phyloP scores from a whole-genome alignment of 2,797 vertebrate genomes.

The Rousettus madagascariensis region DNA sequence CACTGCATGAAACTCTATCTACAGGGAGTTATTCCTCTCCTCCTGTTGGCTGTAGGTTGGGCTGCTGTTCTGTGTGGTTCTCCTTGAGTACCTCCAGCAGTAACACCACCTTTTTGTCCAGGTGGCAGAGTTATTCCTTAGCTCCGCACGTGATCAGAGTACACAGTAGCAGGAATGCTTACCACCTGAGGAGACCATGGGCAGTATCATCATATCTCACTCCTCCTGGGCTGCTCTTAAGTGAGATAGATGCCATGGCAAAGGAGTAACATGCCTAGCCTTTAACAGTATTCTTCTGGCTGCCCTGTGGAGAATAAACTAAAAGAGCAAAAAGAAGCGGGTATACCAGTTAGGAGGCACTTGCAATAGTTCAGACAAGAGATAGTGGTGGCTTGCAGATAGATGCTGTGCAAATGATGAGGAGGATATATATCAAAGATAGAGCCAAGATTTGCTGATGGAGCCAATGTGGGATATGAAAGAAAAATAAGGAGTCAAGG shows the following conservation, averaged over 20 bases:
- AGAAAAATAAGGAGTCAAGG: not conserved
- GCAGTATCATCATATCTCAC: rapidly evolving
- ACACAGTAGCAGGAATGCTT: not conserved
- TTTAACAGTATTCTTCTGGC: not conserved
- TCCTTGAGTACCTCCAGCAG: not conserved
- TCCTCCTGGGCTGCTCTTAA: not conserved
- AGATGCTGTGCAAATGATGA: not conserved
- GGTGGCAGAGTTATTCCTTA: not conserved
- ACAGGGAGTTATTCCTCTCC: not conserved
- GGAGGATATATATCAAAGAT: not conserved
- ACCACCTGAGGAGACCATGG: not conserved
- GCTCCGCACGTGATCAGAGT: not conserved
- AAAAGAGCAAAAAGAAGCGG: not conserved
- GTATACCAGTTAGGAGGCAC: not conserved
- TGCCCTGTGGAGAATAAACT: not conserved
- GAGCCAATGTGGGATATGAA: not conserved
- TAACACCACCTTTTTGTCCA: not conserved
- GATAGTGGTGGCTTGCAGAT: not conserved
- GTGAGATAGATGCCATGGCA: not conserved
- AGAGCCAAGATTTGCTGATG: not conserved
- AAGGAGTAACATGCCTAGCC: not conserved
- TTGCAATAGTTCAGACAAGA: not conserved
- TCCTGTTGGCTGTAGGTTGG: not conserved
- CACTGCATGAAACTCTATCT: not conserved
- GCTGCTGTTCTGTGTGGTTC: not conserved